Evolutionary conservation across 2,797 vertebrate genomes (phyloP).

Genomic region (Taeniopygia guttata): DNA sequence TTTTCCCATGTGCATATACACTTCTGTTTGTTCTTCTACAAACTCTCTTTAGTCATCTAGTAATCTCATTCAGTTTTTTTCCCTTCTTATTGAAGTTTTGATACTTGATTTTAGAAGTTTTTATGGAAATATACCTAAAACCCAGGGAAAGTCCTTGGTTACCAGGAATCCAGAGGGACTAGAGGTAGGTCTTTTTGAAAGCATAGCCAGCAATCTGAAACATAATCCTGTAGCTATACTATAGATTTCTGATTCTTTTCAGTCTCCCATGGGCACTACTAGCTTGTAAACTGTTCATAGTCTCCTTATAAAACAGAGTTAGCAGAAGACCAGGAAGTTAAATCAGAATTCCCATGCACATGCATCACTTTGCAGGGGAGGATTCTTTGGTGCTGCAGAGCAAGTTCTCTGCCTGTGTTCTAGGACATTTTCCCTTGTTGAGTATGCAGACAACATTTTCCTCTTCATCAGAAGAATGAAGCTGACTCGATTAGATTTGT

Average conservation of each 20-base stretch:
- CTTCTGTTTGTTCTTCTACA: background rate
- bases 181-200: background rate
- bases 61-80: background rate
- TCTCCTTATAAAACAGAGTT: background rate
- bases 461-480: slow-evolving; percentile 69
- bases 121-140: background rate
- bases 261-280: background rate
- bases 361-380: background rate
- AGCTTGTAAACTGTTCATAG: background rate
- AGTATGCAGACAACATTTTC: slow-evolving; percentile 72
- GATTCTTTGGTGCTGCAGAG: background rate
- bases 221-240: background rate
- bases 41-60: background rate
- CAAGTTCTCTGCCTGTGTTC: background rate
- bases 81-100: background rate
- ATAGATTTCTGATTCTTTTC: background rate
- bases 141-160: background rate
- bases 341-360: slow-evolving; percentile 16
- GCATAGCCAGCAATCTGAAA: background rate
- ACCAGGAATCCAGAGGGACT: background rate
- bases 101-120: background rate
- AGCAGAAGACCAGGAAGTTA: slow-evolving; percentile 6
- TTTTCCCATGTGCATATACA: background rate
- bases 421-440: slow-evolving; percentile 53
- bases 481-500: slow-evolving; percentile 76